Percentiles rank a stretch among this genome's conserved stretches.
phyloP scores from a whole-genome alignment of 2,797 vertebrate genomes.

The Emydoidea blandingii region DNA sequence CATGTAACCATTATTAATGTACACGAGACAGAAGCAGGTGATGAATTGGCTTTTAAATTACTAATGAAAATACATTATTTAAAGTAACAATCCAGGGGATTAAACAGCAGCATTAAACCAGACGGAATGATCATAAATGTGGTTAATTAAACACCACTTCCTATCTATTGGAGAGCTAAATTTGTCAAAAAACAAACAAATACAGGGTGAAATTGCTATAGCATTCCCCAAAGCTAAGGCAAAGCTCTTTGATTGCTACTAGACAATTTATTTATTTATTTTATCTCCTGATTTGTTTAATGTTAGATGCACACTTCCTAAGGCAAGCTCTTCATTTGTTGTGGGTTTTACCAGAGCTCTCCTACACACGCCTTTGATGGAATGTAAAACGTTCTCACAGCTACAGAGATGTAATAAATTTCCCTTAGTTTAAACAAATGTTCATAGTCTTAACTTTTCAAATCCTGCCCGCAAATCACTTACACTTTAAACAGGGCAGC shows the following conservation, averaged over 20 bases:
- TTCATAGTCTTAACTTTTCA: conserved; percentile 66
- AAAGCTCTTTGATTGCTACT: background rate
- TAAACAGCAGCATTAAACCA: background rate
- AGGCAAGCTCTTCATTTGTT: background rate
- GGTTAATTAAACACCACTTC: background rate
- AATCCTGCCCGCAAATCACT: conserved; percentile 45
- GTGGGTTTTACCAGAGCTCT: conserved; percentile 41
- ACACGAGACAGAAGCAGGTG: background rate
- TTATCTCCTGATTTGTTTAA: conserved; percentile 34
- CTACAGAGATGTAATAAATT: conserved; percentile 32
- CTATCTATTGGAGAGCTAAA: background rate
- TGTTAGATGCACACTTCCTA: background rate
- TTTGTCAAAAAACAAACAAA: background rate
- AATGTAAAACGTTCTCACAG: conserved; percentile 50
- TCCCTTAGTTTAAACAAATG: conserved; percentile 61
- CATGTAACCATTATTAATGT: background rate
- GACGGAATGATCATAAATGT: background rate
- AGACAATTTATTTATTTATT: background rate
- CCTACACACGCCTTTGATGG: conserved; percentile 36
- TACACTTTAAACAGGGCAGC: conserved; percentile 18
- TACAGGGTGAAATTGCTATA: background rate
- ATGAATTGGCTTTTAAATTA: background rate
- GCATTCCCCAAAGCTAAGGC: background rate
- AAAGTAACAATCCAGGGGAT: background rate
- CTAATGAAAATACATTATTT: background rate